These are phyloP conservation scores for Girardinus metallicus DNA, from an alignment of 2,797 vertebrate genomes.

Conservation along the genomic window DNA sequence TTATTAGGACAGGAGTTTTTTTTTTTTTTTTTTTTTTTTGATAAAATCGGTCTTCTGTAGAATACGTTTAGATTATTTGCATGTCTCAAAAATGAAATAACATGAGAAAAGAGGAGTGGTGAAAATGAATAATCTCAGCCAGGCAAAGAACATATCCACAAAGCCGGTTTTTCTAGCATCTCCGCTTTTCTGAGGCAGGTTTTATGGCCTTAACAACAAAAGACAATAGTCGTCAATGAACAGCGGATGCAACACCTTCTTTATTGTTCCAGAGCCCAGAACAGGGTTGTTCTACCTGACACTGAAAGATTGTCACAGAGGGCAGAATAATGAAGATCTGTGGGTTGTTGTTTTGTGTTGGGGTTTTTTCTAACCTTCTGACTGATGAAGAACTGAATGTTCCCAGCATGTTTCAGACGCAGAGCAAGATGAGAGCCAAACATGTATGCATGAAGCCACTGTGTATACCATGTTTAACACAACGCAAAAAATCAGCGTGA, in stretches of 20 bases:
- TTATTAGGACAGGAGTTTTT: not conserved
- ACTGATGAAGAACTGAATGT: conserved; percentile 14
- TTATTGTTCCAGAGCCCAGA: not conserved
- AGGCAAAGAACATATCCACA: not conserved
- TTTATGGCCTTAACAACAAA: not conserved
- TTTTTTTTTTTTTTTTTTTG: too few species aligned
- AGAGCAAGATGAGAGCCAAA: conserved; percentile 2
- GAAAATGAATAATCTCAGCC: not conserved
- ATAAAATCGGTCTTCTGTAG: not conserved
- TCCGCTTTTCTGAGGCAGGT: not conserved
- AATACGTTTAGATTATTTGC: not conserved
- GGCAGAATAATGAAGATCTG: conserved; percentile 4
- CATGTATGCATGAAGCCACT: not conserved
- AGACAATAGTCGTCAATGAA: not conserved
- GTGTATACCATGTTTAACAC: not conserved
- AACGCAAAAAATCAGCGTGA: conserved; percentile 3
- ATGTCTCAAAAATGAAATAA: not conserved
- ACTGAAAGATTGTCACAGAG: not conserved
- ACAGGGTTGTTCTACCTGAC: not conserved
- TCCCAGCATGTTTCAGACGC: not conserved
- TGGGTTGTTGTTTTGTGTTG: not conserved
- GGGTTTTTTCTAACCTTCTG: not conserved
- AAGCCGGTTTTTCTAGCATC: not conserved
- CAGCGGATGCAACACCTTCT: not conserved
- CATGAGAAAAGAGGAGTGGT: not conserved